Conservation (phyloP, 2,888 invertebrate genomes). For the Nomada fucata region DNA sequence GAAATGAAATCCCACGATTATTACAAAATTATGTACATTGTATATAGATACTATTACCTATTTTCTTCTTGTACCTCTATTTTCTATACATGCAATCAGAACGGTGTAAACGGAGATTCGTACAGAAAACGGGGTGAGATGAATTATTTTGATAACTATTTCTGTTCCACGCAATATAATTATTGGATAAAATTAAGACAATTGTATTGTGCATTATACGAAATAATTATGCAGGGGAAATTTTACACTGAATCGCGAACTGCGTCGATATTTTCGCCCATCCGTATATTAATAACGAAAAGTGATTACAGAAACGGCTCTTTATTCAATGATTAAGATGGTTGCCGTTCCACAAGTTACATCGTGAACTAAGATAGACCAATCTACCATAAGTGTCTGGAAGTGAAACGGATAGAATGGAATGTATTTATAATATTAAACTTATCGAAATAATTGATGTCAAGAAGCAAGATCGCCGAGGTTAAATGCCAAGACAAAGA, state of each 20-base stretch:
- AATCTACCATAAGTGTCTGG: too few relatives aligned
- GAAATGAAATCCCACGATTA: conserved; percentile 64
- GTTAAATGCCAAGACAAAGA: conserved; percentile 53
- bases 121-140: too few relatives aligned
- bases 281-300: background rate
- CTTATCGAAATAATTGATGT: conserved; percentile 44
- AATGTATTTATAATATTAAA: conserved; percentile 31
- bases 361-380: background rate
- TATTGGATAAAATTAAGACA: too few relatives aligned
- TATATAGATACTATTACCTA: too few relatives aligned
- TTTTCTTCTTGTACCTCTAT: too few relatives aligned
- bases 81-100: too few relatives aligned
- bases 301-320: background rate
- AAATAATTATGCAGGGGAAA: too few relatives aligned
- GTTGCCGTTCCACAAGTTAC: background rate
- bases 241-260: too few relatives aligned
- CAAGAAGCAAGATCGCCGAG: conserved; percentile 45
- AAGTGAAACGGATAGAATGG: conserved; percentile 20
- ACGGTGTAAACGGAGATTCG: too few relatives aligned
- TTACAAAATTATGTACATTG: conserved; percentile 21
- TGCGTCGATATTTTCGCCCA: background rate
- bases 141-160: too few relatives aligned
- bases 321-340: background rate
- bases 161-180: too few relatives aligned
- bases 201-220: too few relatives aligned